Evolutionary conservation across 2,113 vertebrate genomes (phyloP), one percentile per base, ranked within the genome.

Genomic region (Plotosus lineatus): DNA sequence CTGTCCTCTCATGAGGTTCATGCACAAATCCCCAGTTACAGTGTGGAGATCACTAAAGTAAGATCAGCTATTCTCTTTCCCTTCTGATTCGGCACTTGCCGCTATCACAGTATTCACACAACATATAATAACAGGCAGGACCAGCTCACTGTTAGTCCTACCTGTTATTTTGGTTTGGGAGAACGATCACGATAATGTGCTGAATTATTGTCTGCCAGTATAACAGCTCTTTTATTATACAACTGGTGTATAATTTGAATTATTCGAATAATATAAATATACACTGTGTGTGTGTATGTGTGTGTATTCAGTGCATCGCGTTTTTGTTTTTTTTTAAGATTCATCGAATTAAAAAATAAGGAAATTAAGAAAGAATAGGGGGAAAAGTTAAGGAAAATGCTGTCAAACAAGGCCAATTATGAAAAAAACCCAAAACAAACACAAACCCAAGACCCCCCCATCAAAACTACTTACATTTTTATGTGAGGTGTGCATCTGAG

Each of bases 21-120:
- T 82, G 87, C 92, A n/a, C 92, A 95, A 15, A 26, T 95, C 75
- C 93, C 73, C 14, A 86, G 92, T 82, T 89, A 94, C 74, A 89
- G 85, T 2, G 88, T 96, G 86, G 94, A 96, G 86, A 88, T 96
- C 66, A 94, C 92, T 82, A 95, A 95, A 92, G 95, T 91, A 89
- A 82, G 81, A 33, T 11, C 1, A 15, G 8, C 0, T 4, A 4
- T 21, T 15, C 0, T 15, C 9, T 60, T 38, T 78, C 11, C 40
- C 1, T 40, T 23, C 31, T 19, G 15, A 5, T 31, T 15, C 6
- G 8, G 5, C 12, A 3, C 23, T 15, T 42, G 38, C 38, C 58
- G 6, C 0, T 36, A 21, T 21, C 1, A 14, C 38, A 1, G 21
- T 12, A 9, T 11, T n/a, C 63, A 66, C 42, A 12, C n/a, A n/a